Percentiles rank a stretch among this genome's conserved stretches.
Evolutionary conservation across 1,140 invertebrate species (phyloP).

Genomic region (Cotesia chilonis): DNA sequence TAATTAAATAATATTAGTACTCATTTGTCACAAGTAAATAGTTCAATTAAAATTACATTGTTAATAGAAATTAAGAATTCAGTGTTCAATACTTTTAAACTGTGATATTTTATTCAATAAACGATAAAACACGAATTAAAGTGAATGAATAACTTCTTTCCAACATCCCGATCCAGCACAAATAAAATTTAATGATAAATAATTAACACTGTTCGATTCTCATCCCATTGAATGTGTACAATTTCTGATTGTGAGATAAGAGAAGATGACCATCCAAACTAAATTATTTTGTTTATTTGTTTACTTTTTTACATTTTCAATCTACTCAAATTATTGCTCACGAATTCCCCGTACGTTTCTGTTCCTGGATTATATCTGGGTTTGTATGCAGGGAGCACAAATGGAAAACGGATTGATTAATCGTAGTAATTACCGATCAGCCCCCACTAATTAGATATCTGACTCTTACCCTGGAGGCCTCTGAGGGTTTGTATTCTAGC

Average conservation of each 20-base stretch:
- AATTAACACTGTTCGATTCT: conserved; percentile 4
- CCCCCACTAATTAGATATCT: conserved; percentile 68
- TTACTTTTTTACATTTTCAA: conserved; percentile 9
- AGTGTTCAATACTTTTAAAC: too few species aligned
- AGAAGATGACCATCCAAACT: not conserved
- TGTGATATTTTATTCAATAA: too few species aligned
- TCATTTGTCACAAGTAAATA: too few species aligned
- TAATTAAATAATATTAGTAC: too few species aligned
- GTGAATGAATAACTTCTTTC: too few species aligned
- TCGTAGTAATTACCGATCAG: conserved; percentile 68
- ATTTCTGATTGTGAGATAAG: not conserved
- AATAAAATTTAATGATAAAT: too few species aligned
- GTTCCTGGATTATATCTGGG: not conserved
- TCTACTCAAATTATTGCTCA: not conserved
- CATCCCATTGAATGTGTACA: not conserved
- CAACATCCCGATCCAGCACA: too few species aligned
- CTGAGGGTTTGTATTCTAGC: conserved; percentile 54
- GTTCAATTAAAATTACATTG: too few species aligned
- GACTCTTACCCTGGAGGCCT: conserved; percentile 57
- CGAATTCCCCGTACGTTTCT: not conserved
- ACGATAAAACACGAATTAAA: too few species aligned
- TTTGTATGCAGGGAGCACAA: conserved; percentile 48
- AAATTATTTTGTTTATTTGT: too few species aligned
- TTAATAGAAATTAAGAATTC: too few species aligned
- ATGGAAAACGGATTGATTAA: conserved; percentile 69